Evolutionary conservation across 2,888 invertebrate species (phyloP), one percentile per base, ranked within the genome.

Genomic region (Lamellibrachia columna): DNA sequence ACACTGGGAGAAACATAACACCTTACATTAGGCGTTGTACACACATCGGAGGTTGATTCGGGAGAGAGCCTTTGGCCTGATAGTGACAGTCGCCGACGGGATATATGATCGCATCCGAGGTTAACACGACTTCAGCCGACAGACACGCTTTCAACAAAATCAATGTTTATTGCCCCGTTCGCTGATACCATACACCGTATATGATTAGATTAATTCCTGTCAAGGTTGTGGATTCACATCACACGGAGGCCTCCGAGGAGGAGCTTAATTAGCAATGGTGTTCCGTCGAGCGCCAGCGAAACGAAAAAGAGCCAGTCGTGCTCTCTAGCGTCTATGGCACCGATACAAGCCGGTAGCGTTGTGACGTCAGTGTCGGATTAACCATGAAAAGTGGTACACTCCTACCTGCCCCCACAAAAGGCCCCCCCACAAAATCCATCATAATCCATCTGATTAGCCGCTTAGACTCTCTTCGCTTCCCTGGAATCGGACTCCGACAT

Each of bases 121-220:
- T n/a, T 75, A 75, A 75, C n/a, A 15, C 75, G n/a, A 75, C 22
- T 75, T n/a, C 75, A 6, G 75, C 75, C 75, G 6, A 75, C 15
- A 75, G 75, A 75, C 22, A 75, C 75, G 75, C 75, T 75, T 75
- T 75, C 75, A 75, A 75, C 75, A 75, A 75, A 75, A 75, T 75
- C 75, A 75, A 75, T 75, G 75, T 75, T 75, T 75, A 75, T 15
- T 22, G 6, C 75, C 75, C n/a, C 22, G 75, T 75, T 75, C 15
- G 75, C n/a, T 75, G 75, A 15, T 75, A 75, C 4, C 75, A 6
- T 75, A 75, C 75, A 22, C 22, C 22, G 15, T n/a, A 3, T 75
- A 22, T 7, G 75, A 75, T 75, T 75, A 75, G 22, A 75, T 75
- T 75, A 75, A 75, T 22, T 75, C 75, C 75, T 75, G 75, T n/a